phyloP scores from a whole-genome alignment of 2,888 invertebrate genomes.

The Oscheius sp. region DNA sequence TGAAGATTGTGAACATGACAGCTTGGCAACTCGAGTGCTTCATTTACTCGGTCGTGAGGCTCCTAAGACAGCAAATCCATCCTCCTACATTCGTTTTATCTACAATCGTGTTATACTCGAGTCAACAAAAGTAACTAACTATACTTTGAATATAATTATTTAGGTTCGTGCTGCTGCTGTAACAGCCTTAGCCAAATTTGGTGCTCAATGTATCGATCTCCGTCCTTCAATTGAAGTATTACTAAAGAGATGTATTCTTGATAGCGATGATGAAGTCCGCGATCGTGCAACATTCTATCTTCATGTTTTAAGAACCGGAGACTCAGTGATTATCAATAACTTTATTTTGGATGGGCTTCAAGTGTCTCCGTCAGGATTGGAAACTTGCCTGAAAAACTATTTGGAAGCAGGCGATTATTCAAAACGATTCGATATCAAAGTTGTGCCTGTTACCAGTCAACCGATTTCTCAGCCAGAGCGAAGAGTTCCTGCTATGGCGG shows the following conservation, averaged over 20 bases:
- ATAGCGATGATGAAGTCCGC: constrained; percentile 94
- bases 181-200: constrained; percentile 95
- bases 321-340: constrained; percentile 77
- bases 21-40: constrained; percentile 91
- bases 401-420: constrained; percentile 75
- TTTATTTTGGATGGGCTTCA: constrained; percentile 75
- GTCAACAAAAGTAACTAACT: constrained; percentile 82
- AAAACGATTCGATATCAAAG: constrained; percentile 84
- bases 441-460: constrained; percentile 81
- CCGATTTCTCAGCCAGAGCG: constrained; percentile 70
- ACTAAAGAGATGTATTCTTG: constrained; percentile 85
- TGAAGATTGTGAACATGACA: constrained; percentile 98
- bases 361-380: constrained; percentile 86
- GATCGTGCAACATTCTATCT: constrained; percentile 96
- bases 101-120: constrained; percentile 89
- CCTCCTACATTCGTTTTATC: constrained; percentile 78
- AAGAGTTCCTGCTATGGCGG: constrained; percentile 40
- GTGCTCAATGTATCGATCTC: constrained; percentile 89
- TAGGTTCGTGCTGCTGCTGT: constrained; percentile 81
- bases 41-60: constrained; percentile 96
- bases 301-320: constrained; percentile 80
- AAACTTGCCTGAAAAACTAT: constrained; percentile 82
- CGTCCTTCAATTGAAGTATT: constrained; percentile 85
- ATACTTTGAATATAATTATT: background rate
- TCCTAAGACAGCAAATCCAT: constrained; percentile 91